Percentiles rank a stretch among this genome's conserved stretches.
These are phyloP conservation scores for Acanthosoma haemorrhoidale DNA, from an alignment of 2,888 invertebrate species.

Conservation along the genomic window DNA sequence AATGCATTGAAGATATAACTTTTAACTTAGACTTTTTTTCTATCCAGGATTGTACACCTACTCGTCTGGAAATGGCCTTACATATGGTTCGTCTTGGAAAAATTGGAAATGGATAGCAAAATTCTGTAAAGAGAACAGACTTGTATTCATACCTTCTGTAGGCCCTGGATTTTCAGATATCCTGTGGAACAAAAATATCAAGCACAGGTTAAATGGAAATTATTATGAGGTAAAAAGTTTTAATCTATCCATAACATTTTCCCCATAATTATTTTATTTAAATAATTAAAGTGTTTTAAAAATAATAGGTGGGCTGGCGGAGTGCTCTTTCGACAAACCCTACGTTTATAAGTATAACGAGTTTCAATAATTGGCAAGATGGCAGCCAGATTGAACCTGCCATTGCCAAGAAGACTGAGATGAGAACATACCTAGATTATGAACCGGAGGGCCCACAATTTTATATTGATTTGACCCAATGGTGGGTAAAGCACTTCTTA, in stretches of 20 bases:
- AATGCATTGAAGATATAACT: too few species aligned
- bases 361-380: constrained; percentile 71
- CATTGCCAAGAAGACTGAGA: constrained; percentile 47
- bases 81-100: constrained; percentile 59
- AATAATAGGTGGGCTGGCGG: constrained; percentile 50
- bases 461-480: constrained; percentile 59
- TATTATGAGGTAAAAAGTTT: constrained; percentile 54
- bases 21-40: too few species aligned
- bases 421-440: constrained; percentile 55
- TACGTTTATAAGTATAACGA: constrained; percentile 59
- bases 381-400: constrained; percentile 70
- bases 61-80: constrained; percentile 60
- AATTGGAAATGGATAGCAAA: constrained; percentile 50
- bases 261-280: background rate
- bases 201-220: constrained; percentile 53
- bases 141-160: constrained; percentile 62
- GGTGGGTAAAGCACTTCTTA: constrained; percentile 50
- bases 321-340: constrained; percentile 55
- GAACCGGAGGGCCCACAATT: constrained; percentile 56
- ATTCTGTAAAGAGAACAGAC: constrained; percentile 54
- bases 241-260: background rate
- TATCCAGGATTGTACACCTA: constrained; percentile 58
- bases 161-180: constrained; percentile 67
- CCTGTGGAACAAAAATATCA: constrained; percentile 53
- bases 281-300: background rate